Evolutionary conservation across 2,888 invertebrate genomes (phyloP).

Genomic region (Troides aeacus): DNA sequence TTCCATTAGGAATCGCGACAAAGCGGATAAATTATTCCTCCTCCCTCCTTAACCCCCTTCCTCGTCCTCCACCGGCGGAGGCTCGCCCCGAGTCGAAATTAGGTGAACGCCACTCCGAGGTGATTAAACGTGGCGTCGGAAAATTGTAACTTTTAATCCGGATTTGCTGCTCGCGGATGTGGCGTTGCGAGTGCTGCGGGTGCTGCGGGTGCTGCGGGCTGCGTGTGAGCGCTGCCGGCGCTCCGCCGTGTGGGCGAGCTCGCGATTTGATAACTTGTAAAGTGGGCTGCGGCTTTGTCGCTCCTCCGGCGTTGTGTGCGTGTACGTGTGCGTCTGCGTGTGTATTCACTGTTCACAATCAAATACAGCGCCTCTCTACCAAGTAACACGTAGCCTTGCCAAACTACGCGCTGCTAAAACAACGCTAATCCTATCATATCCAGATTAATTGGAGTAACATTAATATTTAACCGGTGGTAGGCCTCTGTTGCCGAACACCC

Average conservation of each 20-base stretch:
- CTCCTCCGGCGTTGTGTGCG: neutral
- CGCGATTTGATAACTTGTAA: constrained; percentile 25
- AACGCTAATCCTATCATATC: too few species aligned
- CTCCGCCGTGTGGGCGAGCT: neutral
- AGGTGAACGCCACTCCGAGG: constrained; percentile 43
- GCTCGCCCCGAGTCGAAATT: constrained; percentile 40
- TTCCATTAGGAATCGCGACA: constrained; percentile 46
- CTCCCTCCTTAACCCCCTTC: constrained; percentile 16
- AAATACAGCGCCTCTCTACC: too few species aligned
- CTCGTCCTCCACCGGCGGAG: constrained; percentile 14
- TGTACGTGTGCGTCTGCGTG: neutral
- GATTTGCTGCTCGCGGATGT: constrained; percentile 32
- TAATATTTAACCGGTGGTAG: too few species aligned
- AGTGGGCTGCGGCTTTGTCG: constrained; percentile 14
- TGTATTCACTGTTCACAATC: too few species aligned
- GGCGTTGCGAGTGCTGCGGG: neutral
- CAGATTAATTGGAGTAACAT: too few species aligned
- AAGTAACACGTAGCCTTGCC: too few species aligned
- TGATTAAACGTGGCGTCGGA: constrained; percentile 44
- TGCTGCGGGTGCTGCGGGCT: too few species aligned
- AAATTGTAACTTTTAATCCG: constrained; percentile 42
- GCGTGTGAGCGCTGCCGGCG: neutral
- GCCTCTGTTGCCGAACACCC: too few species aligned
- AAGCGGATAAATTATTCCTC: constrained; percentile 41
- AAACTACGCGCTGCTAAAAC: too few species aligned